These are phyloP conservation scores for Lacerta agilis DNA, from an alignment of 2,797 vertebrate genomes.

Conservation along the genomic window DNA sequence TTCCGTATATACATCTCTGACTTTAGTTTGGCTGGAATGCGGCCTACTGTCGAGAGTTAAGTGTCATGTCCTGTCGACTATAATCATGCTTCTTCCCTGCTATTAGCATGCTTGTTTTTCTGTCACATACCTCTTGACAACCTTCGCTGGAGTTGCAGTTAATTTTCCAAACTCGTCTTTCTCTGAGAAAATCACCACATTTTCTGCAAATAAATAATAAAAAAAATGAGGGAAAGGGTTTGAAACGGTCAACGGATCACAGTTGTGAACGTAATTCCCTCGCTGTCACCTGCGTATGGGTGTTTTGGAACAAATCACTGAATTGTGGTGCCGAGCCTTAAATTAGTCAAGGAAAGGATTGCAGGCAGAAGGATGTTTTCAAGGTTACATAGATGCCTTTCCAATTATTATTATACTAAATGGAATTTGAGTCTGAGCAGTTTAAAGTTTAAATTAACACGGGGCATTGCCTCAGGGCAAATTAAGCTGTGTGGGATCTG, in stretches of 20 bases:
- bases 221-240: slow-evolving; percentile 26
- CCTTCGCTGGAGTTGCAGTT: slow-evolving; percentile 88
- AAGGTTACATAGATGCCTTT: not conserved
- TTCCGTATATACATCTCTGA: no score
- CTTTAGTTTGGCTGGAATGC: no score
- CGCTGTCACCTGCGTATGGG: not conserved
- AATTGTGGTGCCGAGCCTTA: slow-evolving; percentile 14
- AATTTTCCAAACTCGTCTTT: slow-evolving; percentile 98
- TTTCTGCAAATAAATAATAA: slow-evolving; percentile 81
- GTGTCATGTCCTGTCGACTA: no score
- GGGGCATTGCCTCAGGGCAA: not conserved
- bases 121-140: slow-evolving; percentile 89
- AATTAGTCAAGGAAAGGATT: slow-evolving; percentile 11
- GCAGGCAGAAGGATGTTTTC: slow-evolving; percentile 9
- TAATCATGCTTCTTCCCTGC: not conserved
- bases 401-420: slow-evolving; percentile 14
- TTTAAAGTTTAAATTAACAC: slow-evolving; percentile 15
- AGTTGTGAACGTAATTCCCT: slow-evolving; percentile 11
- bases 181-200: slow-evolving; percentile 93
- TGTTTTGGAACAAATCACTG: slow-evolving; percentile 28
- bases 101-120: slow-evolving; percentile 11
- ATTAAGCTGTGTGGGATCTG: not conserved
- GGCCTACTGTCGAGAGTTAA: no score
- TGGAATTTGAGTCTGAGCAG: not conserved
- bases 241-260: slow-evolving; percentile 18